A percentile compares a stretch with the other conserved stretches of the same genome.
Conservation (phyloP, 1,140 invertebrate genomes). For the Notospermus geniculatus region DNA sequence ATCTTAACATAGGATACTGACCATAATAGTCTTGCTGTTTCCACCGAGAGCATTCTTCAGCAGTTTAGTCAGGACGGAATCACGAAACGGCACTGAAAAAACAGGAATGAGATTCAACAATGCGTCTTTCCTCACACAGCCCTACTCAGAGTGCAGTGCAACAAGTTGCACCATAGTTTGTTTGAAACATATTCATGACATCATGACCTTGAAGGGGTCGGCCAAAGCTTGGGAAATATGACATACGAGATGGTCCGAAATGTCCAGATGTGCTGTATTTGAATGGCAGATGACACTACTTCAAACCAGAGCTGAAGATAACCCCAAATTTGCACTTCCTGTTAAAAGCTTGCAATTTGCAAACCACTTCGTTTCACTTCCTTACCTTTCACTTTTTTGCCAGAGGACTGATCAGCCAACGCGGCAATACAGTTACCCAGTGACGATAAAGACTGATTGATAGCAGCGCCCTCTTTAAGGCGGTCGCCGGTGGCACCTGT, state of each 20-base stretch:
- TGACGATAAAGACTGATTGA: conserved; percentile 64
- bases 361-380: too few relatives aligned
- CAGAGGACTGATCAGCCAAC: conserved; percentile 53
- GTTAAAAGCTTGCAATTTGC: too few relatives aligned
- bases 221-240: too few relatives aligned
- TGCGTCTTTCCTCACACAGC: neutral
- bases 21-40: conserved; percentile 64
- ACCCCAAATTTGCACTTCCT: too few relatives aligned
- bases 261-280: too few relatives aligned
- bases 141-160: too few relatives aligned
- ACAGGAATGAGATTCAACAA: conserved; percentile 5
- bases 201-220: too few relatives aligned
- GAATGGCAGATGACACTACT: too few relatives aligned
- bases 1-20: conserved; percentile 22
- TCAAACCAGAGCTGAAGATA: too few relatives aligned
- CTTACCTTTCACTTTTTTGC: conserved; percentile 48
- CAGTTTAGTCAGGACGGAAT: conserved; percentile 64
- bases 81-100: conserved; percentile 57
- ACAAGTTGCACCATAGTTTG: neutral
- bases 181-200: neutral
- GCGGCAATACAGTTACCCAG: conserved; percentile 66
- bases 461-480: conserved; percentile 66
- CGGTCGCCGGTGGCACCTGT: conserved; percentile 64
- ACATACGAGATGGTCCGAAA: too few relatives aligned
- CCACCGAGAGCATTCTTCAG: conserved; percentile 62